These are phyloP conservation scores for Trematomus bernacchii DNA, from an alignment of 2,797 vertebrate genomes.

Conservation along the genomic window DNA sequence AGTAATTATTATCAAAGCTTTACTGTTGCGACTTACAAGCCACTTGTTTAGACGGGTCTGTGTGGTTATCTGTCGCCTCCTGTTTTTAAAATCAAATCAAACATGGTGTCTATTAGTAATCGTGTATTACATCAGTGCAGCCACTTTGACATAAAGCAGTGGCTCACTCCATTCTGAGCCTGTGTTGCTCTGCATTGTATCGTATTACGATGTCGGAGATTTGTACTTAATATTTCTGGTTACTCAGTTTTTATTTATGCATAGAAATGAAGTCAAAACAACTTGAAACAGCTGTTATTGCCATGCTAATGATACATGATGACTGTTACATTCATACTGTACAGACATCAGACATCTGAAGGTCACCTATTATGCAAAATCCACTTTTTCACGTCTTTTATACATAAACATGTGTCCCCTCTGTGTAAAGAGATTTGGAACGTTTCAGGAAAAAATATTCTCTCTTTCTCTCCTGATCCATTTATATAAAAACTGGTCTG, in stretches of 20 bases:
- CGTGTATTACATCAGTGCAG: neutral
- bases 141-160: slow-evolving; percentile 1
- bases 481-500: too few species aligned
- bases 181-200: neutral
- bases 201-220: neutral
- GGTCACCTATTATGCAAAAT: too few species aligned
- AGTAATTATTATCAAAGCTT: slow-evolving; percentile 39
- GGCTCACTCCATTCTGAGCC: neutral
- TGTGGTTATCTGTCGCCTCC: neutral
- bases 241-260: neutral
- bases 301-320: neutral
- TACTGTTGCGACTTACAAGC: neutral
- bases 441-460: too few species aligned
- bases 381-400: too few species aligned
- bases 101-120: neutral
- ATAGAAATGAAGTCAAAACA: neutral
- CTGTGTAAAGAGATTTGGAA: too few species aligned
- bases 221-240: neutral
- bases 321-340: neutral
- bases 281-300: neutral
- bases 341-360: neutral
- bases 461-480: too few species aligned
- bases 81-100: neutral
- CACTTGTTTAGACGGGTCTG: neutral
- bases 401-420: too few species aligned